Evolutionary conservation across 92 coral and sea anemone species (phyloP).

Genomic region (Umimayanthus kanabou): DNA sequence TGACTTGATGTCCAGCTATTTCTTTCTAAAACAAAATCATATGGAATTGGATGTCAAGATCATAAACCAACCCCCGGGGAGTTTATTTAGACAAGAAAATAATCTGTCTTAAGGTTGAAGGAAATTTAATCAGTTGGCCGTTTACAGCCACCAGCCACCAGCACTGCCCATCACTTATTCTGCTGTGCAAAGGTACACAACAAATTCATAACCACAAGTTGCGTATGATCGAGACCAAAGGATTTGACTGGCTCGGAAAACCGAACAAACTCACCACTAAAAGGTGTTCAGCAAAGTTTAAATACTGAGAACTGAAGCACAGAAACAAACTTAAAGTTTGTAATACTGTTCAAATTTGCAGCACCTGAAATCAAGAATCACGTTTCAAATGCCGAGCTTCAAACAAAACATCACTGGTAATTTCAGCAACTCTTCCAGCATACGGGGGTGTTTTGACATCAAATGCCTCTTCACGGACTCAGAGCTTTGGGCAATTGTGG

Average conservation of each 20-base stretch:
- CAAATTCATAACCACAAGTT: background rate
- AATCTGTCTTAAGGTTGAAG: background rate
- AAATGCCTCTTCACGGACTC: slow-evolving; percentile 65
- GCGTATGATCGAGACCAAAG: background rate
- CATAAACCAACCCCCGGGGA: background rate
- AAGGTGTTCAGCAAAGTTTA: background rate
- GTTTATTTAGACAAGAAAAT: background rate
- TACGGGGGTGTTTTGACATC: slow-evolving; percentile 35
- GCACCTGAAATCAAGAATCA: background rate
- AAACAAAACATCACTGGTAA: background rate
- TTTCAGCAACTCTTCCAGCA: background rate
- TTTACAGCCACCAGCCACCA: background rate
- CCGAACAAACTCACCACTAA: background rate
- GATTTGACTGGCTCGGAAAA: background rate
- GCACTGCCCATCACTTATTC: background rate
- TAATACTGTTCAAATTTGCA: background rate
- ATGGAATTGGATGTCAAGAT: background rate
- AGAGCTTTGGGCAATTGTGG: slow-evolving; percentile 54
- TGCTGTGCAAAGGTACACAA: background rate
- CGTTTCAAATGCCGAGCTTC: background rate
- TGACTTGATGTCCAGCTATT: background rate
- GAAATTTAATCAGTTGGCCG: background rate
- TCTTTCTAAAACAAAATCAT: background rate
- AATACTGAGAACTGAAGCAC: background rate
- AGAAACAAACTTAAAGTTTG: background rate